phyloP scores from a whole-genome alignment of 2,113 vertebrate species.

The Coregonus clupeaformis region DNA sequence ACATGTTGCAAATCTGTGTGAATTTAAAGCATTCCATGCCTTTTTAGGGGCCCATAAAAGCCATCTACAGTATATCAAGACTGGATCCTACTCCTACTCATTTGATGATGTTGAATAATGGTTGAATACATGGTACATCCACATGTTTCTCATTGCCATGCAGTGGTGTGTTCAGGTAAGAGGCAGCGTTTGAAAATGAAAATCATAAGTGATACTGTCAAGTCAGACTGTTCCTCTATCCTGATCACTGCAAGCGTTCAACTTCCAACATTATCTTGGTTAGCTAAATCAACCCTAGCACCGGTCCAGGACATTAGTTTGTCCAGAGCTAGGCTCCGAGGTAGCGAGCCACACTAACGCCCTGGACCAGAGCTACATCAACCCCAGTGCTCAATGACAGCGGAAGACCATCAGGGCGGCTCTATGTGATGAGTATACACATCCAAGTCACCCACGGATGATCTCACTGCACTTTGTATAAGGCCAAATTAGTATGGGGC shows the following conservation, averaged over 20 bases:
- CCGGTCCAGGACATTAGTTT: no score
- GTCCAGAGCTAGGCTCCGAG: no score
- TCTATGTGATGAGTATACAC: no score
- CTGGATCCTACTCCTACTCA: slow-evolving; percentile 43
- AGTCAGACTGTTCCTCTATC: slow-evolving; percentile 1
- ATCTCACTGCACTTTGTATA: no score
- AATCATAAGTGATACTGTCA: not conserved
- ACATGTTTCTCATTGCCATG: slow-evolving; percentile 60
- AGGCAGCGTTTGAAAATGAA: not conserved
- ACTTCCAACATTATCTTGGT: not conserved
- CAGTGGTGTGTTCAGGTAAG: slow-evolving; percentile 4
- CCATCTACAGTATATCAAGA: not conserved
- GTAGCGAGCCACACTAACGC: no score
- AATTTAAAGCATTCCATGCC: slow-evolving; percentile 17
- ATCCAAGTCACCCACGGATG: no score
- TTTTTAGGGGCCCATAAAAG: slow-evolving; percentile 18
- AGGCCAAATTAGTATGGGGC: no score
- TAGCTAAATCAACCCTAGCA: no score
- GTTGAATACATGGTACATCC: slow-evolving; percentile 55
- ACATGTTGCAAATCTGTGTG: not conserved
- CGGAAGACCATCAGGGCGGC: no score
- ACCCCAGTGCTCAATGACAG: no score
- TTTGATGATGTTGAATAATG: slow-evolving; percentile 40
- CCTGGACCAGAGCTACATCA: no score
- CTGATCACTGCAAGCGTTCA: not conserved